Evolutionary conservation across 2,888 invertebrate genomes (phyloP), one percentile per base, ranked within the genome.

Genomic region (Mimachlamys varia): DNA sequence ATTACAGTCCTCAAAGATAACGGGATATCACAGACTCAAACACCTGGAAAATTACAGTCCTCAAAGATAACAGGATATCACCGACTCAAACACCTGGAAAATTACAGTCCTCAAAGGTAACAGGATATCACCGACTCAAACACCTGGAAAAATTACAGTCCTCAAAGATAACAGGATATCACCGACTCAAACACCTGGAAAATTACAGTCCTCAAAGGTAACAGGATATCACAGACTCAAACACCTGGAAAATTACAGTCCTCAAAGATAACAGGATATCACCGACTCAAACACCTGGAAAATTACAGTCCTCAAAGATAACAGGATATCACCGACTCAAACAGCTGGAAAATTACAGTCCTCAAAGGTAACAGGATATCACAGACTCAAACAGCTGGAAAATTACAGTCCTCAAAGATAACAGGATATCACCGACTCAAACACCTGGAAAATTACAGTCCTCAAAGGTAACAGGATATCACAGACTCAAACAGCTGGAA

Each of bases 381-480:
- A 44, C 44, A 5, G 44, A 44, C 44, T 44, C 44, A 44, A 44
- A 44, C 44, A 44, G 4, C 4, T 44, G 44, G 7, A 44, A 7
- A 44, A 44, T 44, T 44, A 44, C 3, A 44, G 44, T n/a, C n/a
- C n/a, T n/a, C n/a, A n/a, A n/a, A n/a, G n/a, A n/a, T n/a, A n/a
- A n/a, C 98, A 99, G 88, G 97, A 97, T 97, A 98, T 98, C 87
- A 98, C 98, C 0, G 98, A 98, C 96, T 98, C 98, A 97, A 53
- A 53, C 53, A 53, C 53, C 53, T 49, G 76, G 62, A 89, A 37
- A 89, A 49, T 53, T 33, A 53, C 37, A 89, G n/a, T 22, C 50
- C n/a, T 89, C n/a, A 89, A 15, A 53, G 22, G 22, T 19, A 49
- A 33, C 33, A 27, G 22, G 22, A 62, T 62, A n/a, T 62, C 22